Conservation (phyloP, 2,113 vertebrate genomes). For the Peromyscus leucopus region DNA sequence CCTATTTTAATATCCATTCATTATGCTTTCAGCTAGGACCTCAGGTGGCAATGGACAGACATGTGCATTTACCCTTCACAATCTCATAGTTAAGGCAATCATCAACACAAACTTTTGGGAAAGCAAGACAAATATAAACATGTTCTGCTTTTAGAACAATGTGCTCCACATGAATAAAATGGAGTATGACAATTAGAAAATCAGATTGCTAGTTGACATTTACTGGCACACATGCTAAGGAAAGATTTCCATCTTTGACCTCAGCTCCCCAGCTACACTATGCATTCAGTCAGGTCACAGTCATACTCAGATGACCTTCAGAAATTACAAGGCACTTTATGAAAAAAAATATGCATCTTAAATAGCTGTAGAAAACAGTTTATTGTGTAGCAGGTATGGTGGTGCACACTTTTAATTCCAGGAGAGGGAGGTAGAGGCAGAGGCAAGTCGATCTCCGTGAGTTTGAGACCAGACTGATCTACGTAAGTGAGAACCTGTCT, state of each 20-base stretch:
- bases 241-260: not conserved
- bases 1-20: fast-evolving
- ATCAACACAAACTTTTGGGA: not conserved
- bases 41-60: not conserved
- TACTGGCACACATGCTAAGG: not conserved
- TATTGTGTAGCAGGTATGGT: not conserved
- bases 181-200: not conserved
- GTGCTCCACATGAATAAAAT: not conserved
- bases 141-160: slow-evolving; percentile 6
- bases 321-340: not conserved
- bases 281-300: not conserved
- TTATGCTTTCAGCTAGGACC: not conserved
- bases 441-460: not conserved
- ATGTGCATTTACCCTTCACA: not conserved
- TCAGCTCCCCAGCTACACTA: not conserved
- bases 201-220: not conserved
- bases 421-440: not conserved
- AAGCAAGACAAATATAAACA: not conserved
- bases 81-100: not conserved
- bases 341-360: not conserved
- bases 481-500: not conserved
- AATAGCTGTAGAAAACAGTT: not conserved
- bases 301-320: not conserved
- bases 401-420: not conserved
- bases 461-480: not conserved